Conservation (phyloP, 2,113 vertebrate genomes). For the Ptilorrhoa leucosticta region DNA sequence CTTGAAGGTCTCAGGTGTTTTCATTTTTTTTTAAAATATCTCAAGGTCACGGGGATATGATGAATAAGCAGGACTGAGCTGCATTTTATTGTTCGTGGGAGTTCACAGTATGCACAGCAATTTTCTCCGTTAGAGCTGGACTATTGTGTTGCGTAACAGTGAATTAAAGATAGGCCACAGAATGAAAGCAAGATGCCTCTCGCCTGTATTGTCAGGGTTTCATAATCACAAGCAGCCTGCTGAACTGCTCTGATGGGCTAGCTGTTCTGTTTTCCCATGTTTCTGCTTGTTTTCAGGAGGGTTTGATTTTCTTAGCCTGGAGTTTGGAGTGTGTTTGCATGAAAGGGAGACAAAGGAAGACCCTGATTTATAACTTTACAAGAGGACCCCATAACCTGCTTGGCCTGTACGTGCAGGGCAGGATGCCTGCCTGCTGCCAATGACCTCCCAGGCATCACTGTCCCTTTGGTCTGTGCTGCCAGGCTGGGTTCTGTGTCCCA, state of each 20-base stretch:
- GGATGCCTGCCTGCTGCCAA: background rate
- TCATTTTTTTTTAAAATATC: background rate
- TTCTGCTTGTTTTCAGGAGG: background rate
- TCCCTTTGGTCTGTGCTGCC: background rate
- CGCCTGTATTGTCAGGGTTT: background rate
- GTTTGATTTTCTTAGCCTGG: background rate
- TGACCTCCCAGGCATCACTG: background rate
- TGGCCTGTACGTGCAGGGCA: fast-evolving
- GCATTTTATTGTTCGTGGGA: background rate
- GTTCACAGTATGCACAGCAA: background rate
- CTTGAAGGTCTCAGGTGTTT: background rate
- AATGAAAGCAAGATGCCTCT: background rate
- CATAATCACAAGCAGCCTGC: background rate
- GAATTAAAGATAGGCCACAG: background rate
- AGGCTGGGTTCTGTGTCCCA: background rate
- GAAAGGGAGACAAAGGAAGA: background rate
- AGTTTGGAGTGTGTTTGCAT: background rate
- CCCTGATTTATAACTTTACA: background rate
- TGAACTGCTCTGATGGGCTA: background rate
- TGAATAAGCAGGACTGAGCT: background rate
- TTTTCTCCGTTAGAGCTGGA: background rate
- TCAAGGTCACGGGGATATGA: background rate
- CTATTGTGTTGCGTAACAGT: background rate
- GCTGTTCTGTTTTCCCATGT: background rate
- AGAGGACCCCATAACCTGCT: background rate